Evolutionary conservation across 2,113 vertebrate genomes (phyloP), one percentile per base, ranked within the genome.

Genomic region (Nannospalax galili): DNA sequence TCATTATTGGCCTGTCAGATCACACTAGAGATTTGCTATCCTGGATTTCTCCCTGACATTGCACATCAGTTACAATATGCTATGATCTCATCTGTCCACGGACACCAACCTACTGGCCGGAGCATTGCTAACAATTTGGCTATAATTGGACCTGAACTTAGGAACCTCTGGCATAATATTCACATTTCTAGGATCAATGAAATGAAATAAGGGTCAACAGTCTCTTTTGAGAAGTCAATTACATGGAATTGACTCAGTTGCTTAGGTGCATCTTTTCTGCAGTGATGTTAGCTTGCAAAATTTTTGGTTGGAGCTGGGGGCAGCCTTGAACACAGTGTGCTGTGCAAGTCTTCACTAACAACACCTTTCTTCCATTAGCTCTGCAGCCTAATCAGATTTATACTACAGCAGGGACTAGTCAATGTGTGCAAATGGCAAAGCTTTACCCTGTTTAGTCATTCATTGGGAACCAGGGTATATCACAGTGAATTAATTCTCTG

Each of bases 141-240:
- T 84, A 45, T 88, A 96, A 96, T 42, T 74, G 32, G 26, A 84
- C n/a, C 28, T 93, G 82, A 96, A 67, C 22, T 65, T 92, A 56
- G 84, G 19, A n/a, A 22, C 28, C 15, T 84, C 4, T 5, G 86
- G 9, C 28, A 45, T n/a, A 19, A 1, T 14, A 37, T 37, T 81
- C 24, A 81, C 32, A 40, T 74, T 78, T 9, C 42, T 89, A 42
- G 35, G 75, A 65, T 93, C 89, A 85, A 16, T 35, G 81, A 94
- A 75, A 52, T 58, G 72, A 88, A 87, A n/a, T 72, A 60, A 78
- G 14, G 65, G 60, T 87, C 88, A 89, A 88, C 2, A 52, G 35
- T 58, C 58, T 45, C 7, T 88, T 87, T 80, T 72, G 78, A 95
- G 62, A 91, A 91, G n/a, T 88, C 60, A 90, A 0, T 73, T 69